Base-by-base conservation (phyloP, 2,113 vertebrate genomes). In the Excalfactoria chinensis region DNA sequence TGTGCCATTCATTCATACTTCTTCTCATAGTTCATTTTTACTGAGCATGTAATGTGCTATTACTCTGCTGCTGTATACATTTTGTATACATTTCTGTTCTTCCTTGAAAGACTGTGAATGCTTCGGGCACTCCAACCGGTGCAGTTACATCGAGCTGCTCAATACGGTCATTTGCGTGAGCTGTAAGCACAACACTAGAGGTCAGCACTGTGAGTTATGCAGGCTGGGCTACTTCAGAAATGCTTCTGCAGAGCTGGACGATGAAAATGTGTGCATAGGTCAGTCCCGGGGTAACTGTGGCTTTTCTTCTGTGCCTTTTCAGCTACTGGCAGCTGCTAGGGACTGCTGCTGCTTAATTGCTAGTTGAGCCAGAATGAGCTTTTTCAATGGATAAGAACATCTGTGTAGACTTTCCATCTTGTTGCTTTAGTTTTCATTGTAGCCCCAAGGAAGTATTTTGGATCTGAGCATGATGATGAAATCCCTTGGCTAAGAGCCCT, bases 111-210 rank as follows among this genome's bases (percentile, higher is more conserved):
- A 99, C 97, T 99, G 99, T 78, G 98, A 99, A 98, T 99, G 99
- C 98, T 99, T 98, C 98, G 98, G 99, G 98, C 99, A 99, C 98
- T 99, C 99, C 98, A 99, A 98, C 98, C 99, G 99, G 97, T 99
- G 99, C 99, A 99, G 99, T 99, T 99, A 99, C 99, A 99, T 99
- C 98, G 98, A 99, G 98, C 98, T 99, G 98, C 98, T 99, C 98
- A 99, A 99, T 97, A 98, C 98, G 97, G 98, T 99, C 98, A 99
- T 99, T 99, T 99, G 99, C 98, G 99, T 99, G 98, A 99, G 99
- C 99, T 99, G 99, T 99, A 99, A 99, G 97, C 99, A 99, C 99
- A 99, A 99, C 99, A 99, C 99, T 98, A 99, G 99, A 98, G 99
- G 99, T 97, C 99, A 99, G 98, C 99, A 99, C 98, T 99, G 99